Percentiles rank a stretch among this genome's conserved stretches.
These are phyloP conservation scores for Rhimphoctona megacephalus DNA, from an alignment of 2,888 invertebrate species.

Conservation along the genomic window DNA sequence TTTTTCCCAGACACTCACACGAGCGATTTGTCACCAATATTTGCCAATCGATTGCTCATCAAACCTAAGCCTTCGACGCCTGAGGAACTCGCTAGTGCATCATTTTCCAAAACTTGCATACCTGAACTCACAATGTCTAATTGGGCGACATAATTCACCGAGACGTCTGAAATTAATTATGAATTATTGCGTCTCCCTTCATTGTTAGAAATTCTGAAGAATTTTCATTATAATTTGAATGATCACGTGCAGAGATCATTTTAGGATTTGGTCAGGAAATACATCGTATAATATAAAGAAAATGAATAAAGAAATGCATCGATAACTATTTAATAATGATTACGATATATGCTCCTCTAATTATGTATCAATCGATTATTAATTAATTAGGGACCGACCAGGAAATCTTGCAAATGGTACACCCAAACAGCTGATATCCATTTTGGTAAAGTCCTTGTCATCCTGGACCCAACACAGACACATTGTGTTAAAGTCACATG, in stretches of 20 bases:
- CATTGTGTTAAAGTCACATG: slow-evolving; percentile 90
- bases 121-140: slow-evolving; percentile 94
- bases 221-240: neutral
- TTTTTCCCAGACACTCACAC: slow-evolving; percentile 87
- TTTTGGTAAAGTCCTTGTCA: slow-evolving; percentile 82
- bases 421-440: slow-evolving; percentile 89
- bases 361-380: neutral
- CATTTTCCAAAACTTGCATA: slow-evolving; percentile 92
- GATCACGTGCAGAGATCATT: neutral
- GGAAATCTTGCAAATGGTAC: slow-evolving; percentile 91
- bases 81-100: slow-evolving; percentile 87
- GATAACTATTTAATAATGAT: neutral
- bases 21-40: slow-evolving; percentile 92
- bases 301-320: neutral
- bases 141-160: slow-evolving; percentile 92
- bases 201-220: neutral
- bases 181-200: neutral
- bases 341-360: neutral
- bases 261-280: neutral
- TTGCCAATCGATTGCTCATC: slow-evolving; percentile 93
- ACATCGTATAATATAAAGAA: neutral
- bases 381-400: slow-evolving; percentile 84
- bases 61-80: slow-evolving; percentile 93
- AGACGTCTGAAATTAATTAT: slow-evolving; percentile 89
- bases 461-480: slow-evolving; percentile 90